Percentiles rank a stretch among this genome's conserved stretches.
These are phyloP conservation scores for Cecidostiba fungosa DNA, from an alignment of 2,888 invertebrate species.

Conservation along the genomic window DNA sequence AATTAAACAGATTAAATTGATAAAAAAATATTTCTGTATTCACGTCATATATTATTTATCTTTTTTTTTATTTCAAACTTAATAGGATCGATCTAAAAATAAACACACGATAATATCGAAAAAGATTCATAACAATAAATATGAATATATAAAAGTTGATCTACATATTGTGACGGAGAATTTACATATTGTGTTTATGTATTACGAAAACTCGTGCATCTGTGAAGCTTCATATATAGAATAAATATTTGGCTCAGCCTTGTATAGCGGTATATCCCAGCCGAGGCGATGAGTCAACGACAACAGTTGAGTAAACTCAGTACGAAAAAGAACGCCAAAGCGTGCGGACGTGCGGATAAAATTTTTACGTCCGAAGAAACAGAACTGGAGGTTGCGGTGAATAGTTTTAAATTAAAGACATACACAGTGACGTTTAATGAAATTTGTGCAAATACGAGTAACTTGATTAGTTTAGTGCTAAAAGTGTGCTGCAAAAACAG, in stretches of 20 bases:
- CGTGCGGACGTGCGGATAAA: background rate
- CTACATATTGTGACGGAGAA: too few relatives aligned
- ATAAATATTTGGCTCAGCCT: conserved; percentile 25
- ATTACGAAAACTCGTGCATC: background rate
- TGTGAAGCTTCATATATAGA: background rate
- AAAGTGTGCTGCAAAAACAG: background rate
- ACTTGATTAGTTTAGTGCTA: background rate
- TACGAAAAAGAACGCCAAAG: background rate
- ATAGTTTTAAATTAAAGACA: background rate
- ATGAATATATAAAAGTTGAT: background rate
- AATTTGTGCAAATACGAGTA: conserved; percentile 2
- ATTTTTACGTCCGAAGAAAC: background rate
- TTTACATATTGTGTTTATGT: background rate
- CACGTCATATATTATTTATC: background rate
- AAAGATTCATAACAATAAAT: background rate
- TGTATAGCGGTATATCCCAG: conserved; percentile 12
- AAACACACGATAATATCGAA: background rate
- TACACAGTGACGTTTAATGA: background rate
- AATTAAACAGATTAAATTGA: background rate
- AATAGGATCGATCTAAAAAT: background rate
- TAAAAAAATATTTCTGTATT: background rate
- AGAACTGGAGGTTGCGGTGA: background rate
- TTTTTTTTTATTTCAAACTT: background rate
- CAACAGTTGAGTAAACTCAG: conserved; percentile 28
- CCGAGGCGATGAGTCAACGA: conserved; percentile 34